These are phyloP conservation scores for Rhabdophis nuchalis DNA, from an alignment of 2,797 vertebrate species.

Conservation along the genomic window DNA sequence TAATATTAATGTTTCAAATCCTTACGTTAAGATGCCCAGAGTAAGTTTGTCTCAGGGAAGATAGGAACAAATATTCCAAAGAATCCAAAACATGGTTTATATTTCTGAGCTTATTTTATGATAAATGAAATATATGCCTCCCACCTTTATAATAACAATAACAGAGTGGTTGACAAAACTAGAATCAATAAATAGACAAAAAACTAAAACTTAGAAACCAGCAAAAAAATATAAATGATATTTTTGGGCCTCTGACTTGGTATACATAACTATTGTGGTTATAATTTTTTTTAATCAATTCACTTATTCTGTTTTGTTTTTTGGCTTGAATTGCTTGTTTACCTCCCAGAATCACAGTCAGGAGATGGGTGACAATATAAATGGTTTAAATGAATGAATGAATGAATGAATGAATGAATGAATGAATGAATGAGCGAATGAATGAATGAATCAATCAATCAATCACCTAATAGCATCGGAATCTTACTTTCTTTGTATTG, in stretches of 20 bases:
- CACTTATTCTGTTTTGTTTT: not conserved
- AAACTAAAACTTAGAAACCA: not conserved
- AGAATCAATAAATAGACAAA: not conserved
- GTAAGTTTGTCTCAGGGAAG: not conserved
- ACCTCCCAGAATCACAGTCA: not conserved
- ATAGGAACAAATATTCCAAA: not conserved
- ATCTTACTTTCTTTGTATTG: not conserved
- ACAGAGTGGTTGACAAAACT: not conserved
- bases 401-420: not conserved
- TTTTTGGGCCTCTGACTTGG: not conserved
- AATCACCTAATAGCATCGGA: not conserved
- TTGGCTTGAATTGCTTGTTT: not conserved
- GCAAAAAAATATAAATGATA: not conserved
- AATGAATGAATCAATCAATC: not conserved
- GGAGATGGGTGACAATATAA: not conserved
- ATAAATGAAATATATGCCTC: not conserved
- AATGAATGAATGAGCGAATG: not conserved
- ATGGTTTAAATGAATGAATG: not conserved
- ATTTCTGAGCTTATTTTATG: not conserved
- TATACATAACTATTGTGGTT: not conserved
- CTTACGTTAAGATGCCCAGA: not conserved
- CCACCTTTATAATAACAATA: not conserved
- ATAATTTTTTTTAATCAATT: not conserved
- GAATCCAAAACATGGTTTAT: not conserved
- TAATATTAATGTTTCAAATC: not conserved